Percentiles rank a stretch among this genome's conserved stretches.
These are phyloP conservation scores for Chascanopsetta lugubris DNA, from an alignment of 2,113 vertebrate genomes.

Conservation along the genomic window DNA sequence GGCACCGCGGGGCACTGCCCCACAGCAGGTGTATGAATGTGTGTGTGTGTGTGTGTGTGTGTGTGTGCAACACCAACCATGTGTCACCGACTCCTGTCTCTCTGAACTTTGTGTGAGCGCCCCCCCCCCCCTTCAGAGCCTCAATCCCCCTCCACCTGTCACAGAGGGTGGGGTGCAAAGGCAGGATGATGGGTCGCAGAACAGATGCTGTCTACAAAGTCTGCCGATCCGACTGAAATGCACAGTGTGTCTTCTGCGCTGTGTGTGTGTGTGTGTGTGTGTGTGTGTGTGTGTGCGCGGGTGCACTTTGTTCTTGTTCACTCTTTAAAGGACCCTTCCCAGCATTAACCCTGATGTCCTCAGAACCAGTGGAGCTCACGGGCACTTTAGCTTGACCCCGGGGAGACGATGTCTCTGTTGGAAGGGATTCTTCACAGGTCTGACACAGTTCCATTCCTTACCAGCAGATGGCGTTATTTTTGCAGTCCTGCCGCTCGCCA, in stretches of 20 bases:
- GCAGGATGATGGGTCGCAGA: conserved; percentile 61
- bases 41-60: conserved; percentile 43
- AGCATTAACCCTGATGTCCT: too few species aligned
- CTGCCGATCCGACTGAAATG: conserved; percentile 46
- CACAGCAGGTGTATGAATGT: conserved; percentile 70
- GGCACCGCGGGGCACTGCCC: conserved; percentile 64
- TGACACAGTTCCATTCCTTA: too few species aligned
- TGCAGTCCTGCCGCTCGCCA: too few species aligned
- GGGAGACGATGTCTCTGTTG: too few species aligned
- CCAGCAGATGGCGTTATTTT: too few species aligned
- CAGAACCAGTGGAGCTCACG: too few species aligned
- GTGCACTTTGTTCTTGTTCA: too few species aligned
- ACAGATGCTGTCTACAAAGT: conserved; percentile 76
- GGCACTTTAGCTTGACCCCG: too few species aligned
- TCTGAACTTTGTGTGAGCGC: conserved; percentile 15
- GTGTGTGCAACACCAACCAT: conserved; percentile 48
- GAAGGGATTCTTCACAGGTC: too few species aligned
- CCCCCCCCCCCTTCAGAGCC: conserved; percentile 11
- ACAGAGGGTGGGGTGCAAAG: conserved; percentile 62
- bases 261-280: conserved; percentile 23
- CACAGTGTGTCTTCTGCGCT: conserved; percentile 34
- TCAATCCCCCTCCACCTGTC: conserved; percentile 77
- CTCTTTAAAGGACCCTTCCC: too few species aligned
- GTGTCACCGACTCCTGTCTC: conserved; percentile 58
- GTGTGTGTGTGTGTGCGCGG: conserved; percentile 22